A percentile compares a stretch with the other conserved stretches of the same genome.
phyloP scores from a whole-genome alignment of 1,140 invertebrate genomes.

The Doryteuthis pealeii region DNA sequence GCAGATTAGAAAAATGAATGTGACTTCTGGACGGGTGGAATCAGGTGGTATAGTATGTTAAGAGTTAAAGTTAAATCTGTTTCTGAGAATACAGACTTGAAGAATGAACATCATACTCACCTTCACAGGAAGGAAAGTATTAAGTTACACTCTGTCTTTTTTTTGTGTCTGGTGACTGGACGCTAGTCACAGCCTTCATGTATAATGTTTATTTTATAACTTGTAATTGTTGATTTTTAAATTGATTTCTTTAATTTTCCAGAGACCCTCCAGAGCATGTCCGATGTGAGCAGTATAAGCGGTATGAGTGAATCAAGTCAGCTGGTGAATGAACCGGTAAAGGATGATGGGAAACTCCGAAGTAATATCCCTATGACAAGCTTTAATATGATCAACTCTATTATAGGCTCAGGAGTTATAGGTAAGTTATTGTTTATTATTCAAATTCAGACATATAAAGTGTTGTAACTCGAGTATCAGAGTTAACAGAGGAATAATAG shows the following conservation, averaged over 20 bases:
- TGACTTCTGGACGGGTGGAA: too few species aligned
- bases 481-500: too few species aligned
- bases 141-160: not conserved
- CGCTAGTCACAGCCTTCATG: too few species aligned
- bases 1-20: too few species aligned
- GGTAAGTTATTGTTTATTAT: constrained; percentile 68
- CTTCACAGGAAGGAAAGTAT: too few species aligned
- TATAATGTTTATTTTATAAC: not conserved
- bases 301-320: constrained; percentile 50
- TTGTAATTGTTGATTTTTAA: not conserved
- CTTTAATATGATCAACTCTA: constrained; percentile 93
- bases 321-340: constrained; percentile 44
- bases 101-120: too few species aligned
- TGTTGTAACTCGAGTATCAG: too few species aligned
- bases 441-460: too few species aligned
- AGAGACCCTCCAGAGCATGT: constrained; percentile 34
- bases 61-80: too few species aligned
- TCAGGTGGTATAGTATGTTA: too few species aligned
- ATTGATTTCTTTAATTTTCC: not conserved
- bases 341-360: constrained; percentile 34
- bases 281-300: constrained; percentile 47
- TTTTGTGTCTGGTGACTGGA: too few species aligned
- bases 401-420: constrained; percentile 86
- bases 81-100: too few species aligned
- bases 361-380: constrained; percentile 75